Base-by-base conservation (phyloP, 2,888 invertebrate species). In the Parnassius orleans region DNA sequence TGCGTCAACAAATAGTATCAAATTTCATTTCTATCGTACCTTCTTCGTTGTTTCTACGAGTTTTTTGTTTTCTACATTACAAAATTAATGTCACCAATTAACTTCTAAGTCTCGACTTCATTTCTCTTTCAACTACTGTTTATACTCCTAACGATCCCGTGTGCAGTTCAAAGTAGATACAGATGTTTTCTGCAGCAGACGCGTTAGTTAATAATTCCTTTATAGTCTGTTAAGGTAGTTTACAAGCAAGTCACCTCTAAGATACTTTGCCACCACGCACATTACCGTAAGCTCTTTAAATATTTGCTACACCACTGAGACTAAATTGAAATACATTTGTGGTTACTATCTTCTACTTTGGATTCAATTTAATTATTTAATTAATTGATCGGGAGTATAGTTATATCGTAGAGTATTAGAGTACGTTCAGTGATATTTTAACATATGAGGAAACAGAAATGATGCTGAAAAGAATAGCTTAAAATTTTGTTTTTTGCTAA, bases 141-240 rank as follows among this genome's bases (percentile, higher is more conserved):
- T 43, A 33, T 43, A 48, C 57, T 48, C 42, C 15, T 62, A 62
- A 57, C 46, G 55, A 15, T 58, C 33, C 44, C 53, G 53, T 50
- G 54, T 58, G 59, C 51, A 57, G 57, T 53, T 57, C 14, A 62
- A 67, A 66, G 66, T 68, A 63, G 60, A 65, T 66, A 66, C 71
- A 69, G 68, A 72, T 70, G 68, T 73, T 72, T 72, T 69, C 71
- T 70, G 62, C 68, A 64, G 61, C 64, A 72, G 69, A 68, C 72
- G 72, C 67, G 70, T 68, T 72, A 72, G 73, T 80, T 79, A 80
- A 78, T 79, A 78, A 80, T 80, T 80, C 78, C 75, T 80, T 78
- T 81, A 76, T 74, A 72, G 70, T 64, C 67, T 70, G 70, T 66
- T 75, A 76, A 75, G 71, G 74, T 72, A 74, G 71, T 73, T 33